Conservation (phyloP, 2,797 vertebrate species). For the Periophthalmus magnuspinnatus region DNA sequence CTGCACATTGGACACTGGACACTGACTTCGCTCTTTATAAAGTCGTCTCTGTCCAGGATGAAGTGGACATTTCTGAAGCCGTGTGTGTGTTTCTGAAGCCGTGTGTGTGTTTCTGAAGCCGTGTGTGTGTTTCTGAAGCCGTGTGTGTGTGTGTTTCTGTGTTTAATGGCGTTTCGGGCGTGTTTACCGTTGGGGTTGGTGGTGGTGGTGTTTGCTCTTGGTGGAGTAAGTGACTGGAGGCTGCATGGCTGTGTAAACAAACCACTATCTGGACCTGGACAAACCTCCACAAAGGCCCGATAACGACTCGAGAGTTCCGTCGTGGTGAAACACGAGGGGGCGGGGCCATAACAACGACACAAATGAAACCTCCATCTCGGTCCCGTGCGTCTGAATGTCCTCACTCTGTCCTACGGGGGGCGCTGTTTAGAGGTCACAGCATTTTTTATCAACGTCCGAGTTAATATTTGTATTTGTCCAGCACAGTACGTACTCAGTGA, state of each 20-base stretch:
- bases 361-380: no score
- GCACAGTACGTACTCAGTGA: no score
- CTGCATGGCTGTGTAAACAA: constrained; percentile 63
- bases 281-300: constrained; percentile 13
- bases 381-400: no score
- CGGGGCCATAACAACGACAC: neutral
- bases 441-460: no score
- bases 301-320: neutral
- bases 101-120: neutral
- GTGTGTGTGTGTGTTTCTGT: no score
- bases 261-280: constrained; percentile 35
- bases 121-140: constrained; percentile 21
- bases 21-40: neutral
- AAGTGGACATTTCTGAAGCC: neutral
- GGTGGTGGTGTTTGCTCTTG: constrained; percentile 74
- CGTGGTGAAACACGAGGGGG: neutral
- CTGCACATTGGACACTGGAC: no score
- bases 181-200: constrained; percentile 78
- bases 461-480: no score
- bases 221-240: constrained; percentile 68
- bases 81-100: constrained; percentile 16
- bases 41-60: neutral
- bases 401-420: no score
- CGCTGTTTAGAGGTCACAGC: no score
- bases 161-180: constrained; percentile 21